Base-by-base conservation (phyloP, 2,113 vertebrate species). In the Indri indri region DNA sequence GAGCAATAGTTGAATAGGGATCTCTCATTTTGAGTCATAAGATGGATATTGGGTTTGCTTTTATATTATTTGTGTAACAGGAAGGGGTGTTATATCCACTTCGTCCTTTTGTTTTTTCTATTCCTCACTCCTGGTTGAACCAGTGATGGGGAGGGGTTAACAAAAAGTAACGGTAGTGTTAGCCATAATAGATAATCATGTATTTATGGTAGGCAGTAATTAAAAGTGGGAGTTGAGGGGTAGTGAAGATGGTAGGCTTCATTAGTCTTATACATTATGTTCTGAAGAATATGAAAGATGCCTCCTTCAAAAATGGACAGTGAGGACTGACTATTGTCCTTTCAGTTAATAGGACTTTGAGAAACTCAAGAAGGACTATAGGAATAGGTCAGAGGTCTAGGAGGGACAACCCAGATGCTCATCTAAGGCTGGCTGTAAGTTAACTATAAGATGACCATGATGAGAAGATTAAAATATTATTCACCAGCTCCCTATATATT, bases 351-450 rank as follows among this genome's bases (percentile, higher is more conserved):
- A 57, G 12, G 9, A 71, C 9, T 66, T 81, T 37, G 34, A n/a
- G 34, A 65, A 90, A 65, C 16, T 7, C 4, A 77, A 14, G 32
- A 30, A 90, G 54, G 37, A 52, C 4, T 4, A 27, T 45, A 66
- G 30, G 10, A 50, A 73, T 27, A 88, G 22, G 27, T 68, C 66
- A 81, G 6, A 80, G 1, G 11, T 37, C 11, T 65, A 66, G 40
- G 22, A 63, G 1, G 27, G 42, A 30, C 61, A 87, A 2, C 14
- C 40, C 8, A 27, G 8, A 81, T 25, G 20, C 2, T 16, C 16
- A 17, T 27, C 1, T 0, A 63, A 76, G 14, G 14, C 45, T 57
- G 13, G 11, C 2, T 57, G 0, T 42, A 4, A 5, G 25, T n/a
- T 10, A 54, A n/a, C 16, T 20, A 8, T 10, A 91, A 83, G 22